Percentiles rank a stretch among this genome's conserved stretches.
phyloP scores from a whole-genome alignment of 1,140 invertebrate genomes.

The Diuraphis noxia region DNA sequence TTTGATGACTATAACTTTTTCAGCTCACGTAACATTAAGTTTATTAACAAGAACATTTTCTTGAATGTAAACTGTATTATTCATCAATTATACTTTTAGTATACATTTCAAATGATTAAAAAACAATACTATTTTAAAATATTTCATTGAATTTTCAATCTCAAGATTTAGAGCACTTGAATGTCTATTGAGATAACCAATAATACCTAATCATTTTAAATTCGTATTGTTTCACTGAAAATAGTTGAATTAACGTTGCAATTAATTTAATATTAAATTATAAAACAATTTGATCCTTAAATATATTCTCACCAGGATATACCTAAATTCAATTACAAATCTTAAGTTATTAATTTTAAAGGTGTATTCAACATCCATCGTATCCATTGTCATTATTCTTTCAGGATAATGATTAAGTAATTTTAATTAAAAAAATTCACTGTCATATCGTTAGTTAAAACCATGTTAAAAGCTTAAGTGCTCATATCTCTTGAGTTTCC shows the following conservation, averaged over 20 bases:
- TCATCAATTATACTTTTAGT: no score
- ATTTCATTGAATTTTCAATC: background rate
- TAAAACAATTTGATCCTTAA: background rate
- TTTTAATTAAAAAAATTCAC: conserved; percentile 19
- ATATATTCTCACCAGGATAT: background rate
- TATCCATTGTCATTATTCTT: background rate
- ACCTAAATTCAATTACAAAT: background rate
- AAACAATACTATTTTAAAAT: background rate
- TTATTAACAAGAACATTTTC: background rate
- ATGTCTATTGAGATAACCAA: background rate
- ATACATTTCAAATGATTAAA: background rate
- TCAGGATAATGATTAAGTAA: conserved; percentile 1
- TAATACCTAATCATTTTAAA: background rate
- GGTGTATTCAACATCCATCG: background rate
- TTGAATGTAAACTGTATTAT: background rate
- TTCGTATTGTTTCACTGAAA: background rate
- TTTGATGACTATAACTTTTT: background rate
- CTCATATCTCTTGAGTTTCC: background rate
- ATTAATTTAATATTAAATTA: background rate
- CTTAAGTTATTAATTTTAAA: background rate
- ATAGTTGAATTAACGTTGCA: background rate
- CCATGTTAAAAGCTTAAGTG: background rate
- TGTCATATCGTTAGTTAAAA: background rate
- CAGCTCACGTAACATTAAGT: background rate
- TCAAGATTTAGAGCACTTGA: background rate